phyloP scores from a whole-genome alignment of 2,888 invertebrate species.

The Polydrusus pterygomalis region DNA sequence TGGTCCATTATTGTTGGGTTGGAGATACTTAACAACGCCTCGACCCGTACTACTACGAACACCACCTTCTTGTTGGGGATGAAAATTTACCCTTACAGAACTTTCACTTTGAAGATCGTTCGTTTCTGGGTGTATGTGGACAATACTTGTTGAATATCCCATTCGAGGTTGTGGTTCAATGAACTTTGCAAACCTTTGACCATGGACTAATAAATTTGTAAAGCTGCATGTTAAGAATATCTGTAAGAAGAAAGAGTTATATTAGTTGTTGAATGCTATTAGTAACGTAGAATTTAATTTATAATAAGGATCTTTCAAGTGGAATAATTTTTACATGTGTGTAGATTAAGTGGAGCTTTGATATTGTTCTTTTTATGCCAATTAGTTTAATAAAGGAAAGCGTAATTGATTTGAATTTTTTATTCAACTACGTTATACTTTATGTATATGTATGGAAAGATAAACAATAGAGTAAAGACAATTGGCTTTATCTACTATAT shows the following conservation, averaged over 20 bases:
- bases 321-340: conserved; percentile 28
- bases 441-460: too few relatives aligned
- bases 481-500: too few relatives aligned
- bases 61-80: conserved; percentile 3
- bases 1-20: background rate
- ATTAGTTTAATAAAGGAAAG: conserved; percentile 35
- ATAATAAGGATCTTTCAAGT: conserved; percentile 23
- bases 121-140: conserved; percentile 33
- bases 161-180: conserved; percentile 26
- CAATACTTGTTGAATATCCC: conserved; percentile 33
- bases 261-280: conserved; percentile 18
- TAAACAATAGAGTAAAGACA: too few relatives aligned
- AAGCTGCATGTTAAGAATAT: conserved; percentile 39
- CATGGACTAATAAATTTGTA: conserved; percentile 22
- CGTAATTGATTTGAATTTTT: conserved; percentile 15
- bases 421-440: too few relatives aligned
- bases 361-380: conserved; percentile 29
- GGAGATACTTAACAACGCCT: background rate
- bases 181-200: conserved; percentile 41
- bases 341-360: conserved; percentile 43
- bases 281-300: conserved; percentile 6
- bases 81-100: conserved; percentile 38
- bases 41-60: background rate
- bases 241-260: conserved; percentile 21
- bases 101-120: conserved; percentile 35